Conservation (phyloP, 2,797 vertebrate species). For the Hirundo rustica region DNA sequence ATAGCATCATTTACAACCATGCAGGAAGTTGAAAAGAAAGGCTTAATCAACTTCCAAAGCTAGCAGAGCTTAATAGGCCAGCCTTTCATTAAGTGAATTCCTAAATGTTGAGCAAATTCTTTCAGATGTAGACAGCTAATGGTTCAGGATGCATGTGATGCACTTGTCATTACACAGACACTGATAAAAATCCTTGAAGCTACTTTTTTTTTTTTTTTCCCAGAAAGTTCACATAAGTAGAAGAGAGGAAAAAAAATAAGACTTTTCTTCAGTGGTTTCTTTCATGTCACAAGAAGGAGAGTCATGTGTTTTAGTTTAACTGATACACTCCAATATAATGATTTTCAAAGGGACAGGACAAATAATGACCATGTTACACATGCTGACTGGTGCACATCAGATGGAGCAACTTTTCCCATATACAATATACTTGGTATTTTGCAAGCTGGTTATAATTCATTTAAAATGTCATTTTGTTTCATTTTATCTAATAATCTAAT, state of each 20-base stretch:
- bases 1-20: constrained; percentile 69
- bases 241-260: not conserved
- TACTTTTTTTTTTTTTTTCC: constrained; percentile 72
- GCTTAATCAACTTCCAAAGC: constrained; percentile 64
- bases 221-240: constrained; percentile 69
- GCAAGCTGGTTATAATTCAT: constrained; percentile 73
- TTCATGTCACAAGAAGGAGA: constrained; percentile 75
- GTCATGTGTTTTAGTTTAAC: constrained; percentile 83
- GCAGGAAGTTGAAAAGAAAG: constrained; percentile 77
- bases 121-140: constrained; percentile 67
- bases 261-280: constrained; percentile 74
- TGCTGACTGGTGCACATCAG: constrained; percentile 72
- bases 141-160: constrained; percentile 77
- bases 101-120: constrained; percentile 81
- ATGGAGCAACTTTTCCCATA: constrained; percentile 76
- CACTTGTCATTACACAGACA: constrained; percentile 68
- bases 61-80: constrained; percentile 72
- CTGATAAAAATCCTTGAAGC: constrained; percentile 69
- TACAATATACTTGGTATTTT: constrained; percentile 74
- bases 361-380: constrained; percentile 76
- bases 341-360: constrained; percentile 82
- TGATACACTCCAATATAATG: constrained; percentile 81
- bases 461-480: constrained; percentile 64
- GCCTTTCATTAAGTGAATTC: constrained; percentile 81
- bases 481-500: constrained; percentile 74